Conservation (phyloP, 1,140 invertebrate species). For the Drosophila erecta region DNA sequence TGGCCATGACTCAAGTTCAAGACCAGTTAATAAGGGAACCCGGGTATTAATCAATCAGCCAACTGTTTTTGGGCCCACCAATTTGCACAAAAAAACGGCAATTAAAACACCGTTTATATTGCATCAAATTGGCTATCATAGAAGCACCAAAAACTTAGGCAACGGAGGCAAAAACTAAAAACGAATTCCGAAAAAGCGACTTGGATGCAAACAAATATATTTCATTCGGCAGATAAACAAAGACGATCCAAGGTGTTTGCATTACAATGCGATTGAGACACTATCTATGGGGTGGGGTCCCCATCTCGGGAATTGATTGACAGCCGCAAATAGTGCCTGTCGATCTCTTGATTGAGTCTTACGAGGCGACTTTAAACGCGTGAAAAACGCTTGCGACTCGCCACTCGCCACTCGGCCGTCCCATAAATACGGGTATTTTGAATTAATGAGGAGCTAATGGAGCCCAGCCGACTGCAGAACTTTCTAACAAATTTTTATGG, state of each 20-base stretch:
- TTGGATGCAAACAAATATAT: constrained; percentile 61
- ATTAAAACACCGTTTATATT: constrained; percentile 69
- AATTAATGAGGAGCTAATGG: constrained; percentile 47
- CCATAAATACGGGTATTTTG: constrained; percentile 33
- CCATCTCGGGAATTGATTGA: constrained; percentile 43
- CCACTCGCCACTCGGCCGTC: background rate
- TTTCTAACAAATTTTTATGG: constrained; percentile 38
- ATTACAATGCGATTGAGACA: constrained; percentile 58
- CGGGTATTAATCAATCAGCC: constrained; percentile 47
- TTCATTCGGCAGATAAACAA: constrained; percentile 43
- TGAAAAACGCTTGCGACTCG: constrained; percentile 34
- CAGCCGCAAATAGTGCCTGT: constrained; percentile 47
- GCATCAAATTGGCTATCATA: constrained; percentile 43
- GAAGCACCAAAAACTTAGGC: constrained; percentile 37
- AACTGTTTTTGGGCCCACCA: constrained; percentile 29
- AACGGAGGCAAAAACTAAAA: constrained; percentile 22
- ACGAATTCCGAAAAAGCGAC: constrained; percentile 19
- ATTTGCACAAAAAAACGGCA: constrained; percentile 55
- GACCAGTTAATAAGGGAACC: constrained; percentile 36
- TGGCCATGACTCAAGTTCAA: constrained; percentile 49
- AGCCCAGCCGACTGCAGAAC: constrained; percentile 31
- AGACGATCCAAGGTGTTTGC: constrained; percentile 58
- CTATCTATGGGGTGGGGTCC: constrained; percentile 22
- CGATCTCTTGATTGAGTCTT: constrained; percentile 39
- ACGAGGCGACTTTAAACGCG: constrained; percentile 52